Base-by-base conservation (phyloP, 2,888 invertebrate genomes). In the Dicyrtomina minuta region DNA sequence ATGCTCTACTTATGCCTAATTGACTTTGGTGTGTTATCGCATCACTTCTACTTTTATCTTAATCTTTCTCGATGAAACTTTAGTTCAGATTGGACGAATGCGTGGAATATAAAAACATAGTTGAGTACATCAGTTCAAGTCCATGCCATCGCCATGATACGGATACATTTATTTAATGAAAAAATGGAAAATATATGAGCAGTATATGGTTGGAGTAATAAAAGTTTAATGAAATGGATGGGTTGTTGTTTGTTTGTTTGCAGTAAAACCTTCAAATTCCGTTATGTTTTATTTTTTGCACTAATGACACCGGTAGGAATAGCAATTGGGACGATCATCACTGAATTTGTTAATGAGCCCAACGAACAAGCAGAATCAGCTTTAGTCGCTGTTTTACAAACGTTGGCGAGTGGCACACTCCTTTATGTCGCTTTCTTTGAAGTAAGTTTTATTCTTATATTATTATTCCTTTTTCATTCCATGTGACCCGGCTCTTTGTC, bases 341-440 rank as follows among this genome's bases (percentile, higher is more conserved):
- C 78, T n/a, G 78, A 78, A 64, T 66, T 74, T 56, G 72, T 74
- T 10, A 65, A 70, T 61, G 74, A 69, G 15, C 68, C 74, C 4
- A 51, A 53, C 55, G 27, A 61, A 20, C 60, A 71, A 68, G 71
- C 75, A 66, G 75, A 78, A 66, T 69, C 72, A 51, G 70, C 72
- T 15, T 68, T 78, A 17, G 78, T 78, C n/a, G 78, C 75, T 53
- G 73, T 78, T 15, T 70, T 78, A 10, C 78, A 78, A 69, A 76
- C 78, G 4, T 66, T 78, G 55, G 78, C 78, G 15, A 73, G 72
- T 59, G 78, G 78, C 20, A 78, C 78, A 6, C 70, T 78, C 1
- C 72, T 78, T 6, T 78, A 78, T 59, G 78, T 78, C 22, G 78
- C 78, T 46, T 78, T 78, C 61, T 78, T 78, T 66, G 78, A 78